A percentile compares a stretch with the other conserved stretches of the same genome.
Conservation (phyloP, 1,140 invertebrate genomes). For the Sesamia nonagrioides region DNA sequence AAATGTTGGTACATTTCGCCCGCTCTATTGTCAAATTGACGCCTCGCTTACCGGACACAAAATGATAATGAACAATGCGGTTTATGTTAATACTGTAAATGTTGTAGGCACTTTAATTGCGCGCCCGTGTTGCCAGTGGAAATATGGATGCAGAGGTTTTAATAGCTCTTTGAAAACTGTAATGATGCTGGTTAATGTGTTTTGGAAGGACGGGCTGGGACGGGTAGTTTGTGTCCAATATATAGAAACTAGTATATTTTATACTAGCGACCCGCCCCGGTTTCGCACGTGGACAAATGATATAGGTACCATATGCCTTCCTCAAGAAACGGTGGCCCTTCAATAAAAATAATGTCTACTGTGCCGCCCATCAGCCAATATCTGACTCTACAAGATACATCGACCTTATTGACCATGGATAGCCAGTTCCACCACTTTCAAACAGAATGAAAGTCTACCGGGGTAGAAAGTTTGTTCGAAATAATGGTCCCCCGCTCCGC, state of each 20-base stretch:
- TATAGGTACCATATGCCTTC: neutral
- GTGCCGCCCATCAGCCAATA: too few relatives aligned
- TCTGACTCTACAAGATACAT: too few relatives aligned
- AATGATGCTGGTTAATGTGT: neutral
- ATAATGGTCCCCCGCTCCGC: too few relatives aligned
- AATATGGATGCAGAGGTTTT: slow-evolving; percentile 10
- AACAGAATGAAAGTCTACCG: too few relatives aligned
- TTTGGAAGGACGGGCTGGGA: neutral
- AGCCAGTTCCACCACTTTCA: too few relatives aligned
- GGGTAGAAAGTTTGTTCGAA: too few relatives aligned
- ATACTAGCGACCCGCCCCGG: too few relatives aligned
- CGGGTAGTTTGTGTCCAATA: neutral
- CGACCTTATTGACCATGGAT: too few relatives aligned
- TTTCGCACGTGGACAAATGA: too few relatives aligned
- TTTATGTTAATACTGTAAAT: slow-evolving; percentile 43
- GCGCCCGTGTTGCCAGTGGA: slow-evolving; percentile 21
- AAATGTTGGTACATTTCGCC: slow-evolving; percentile 27
- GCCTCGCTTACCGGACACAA: slow-evolving; percentile 36
- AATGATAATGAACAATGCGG: slow-evolving; percentile 45
- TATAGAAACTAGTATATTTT: too few relatives aligned
- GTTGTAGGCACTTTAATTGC: slow-evolving; percentile 30
- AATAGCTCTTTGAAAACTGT: neutral
- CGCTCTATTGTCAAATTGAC: slow-evolving; percentile 37
- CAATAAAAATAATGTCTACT: too few relatives aligned
- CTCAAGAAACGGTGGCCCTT: too few relatives aligned